Evolutionary conservation across 1,140 invertebrate species (phyloP), one percentile per base, ranked within the genome.

Genomic region (Teleopsis dalmanni): DNA sequence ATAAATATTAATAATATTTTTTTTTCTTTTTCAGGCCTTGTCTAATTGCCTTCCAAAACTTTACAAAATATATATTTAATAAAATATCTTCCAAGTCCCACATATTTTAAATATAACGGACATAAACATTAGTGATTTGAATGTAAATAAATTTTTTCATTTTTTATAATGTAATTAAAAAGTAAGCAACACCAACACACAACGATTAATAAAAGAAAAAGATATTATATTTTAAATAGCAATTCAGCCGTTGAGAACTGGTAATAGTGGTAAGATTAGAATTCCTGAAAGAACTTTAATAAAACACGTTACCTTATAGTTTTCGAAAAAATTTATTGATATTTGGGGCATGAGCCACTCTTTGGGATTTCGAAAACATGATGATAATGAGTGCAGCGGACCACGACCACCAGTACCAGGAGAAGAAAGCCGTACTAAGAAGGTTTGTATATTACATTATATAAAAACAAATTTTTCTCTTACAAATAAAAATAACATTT

Each of bases 301-400:
- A n/a, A n/a, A n/a, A n/a, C n/a, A n/a, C n/a, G n/a, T n/a, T n/a
- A n/a, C n/a, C n/a, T n/a, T n/a, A n/a, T n/a, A n/a, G n/a, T n/a
- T n/a, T n/a, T n/a, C n/a, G n/a, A n/a, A n/a, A n/a, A n/a, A n/a
- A n/a, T n/a, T n/a, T n/a, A n/a, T n/a, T n/a, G n/a, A n/a, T n/a
- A n/a, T n/a, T n/a, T n/a, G n/a, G n/a, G 65, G 65, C 65, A 69
- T 69, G 65, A 69, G 62, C 65, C 61, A 69, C 62, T 51, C 54
- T 48, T 66, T 56, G 55, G 64, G 57, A 60, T 54, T 56, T 50
- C 59, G 64, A 50, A 70, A 70, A 67, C 57, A 67, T 67, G 62
- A 65, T 65, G 68, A 71, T 65, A 66, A 71, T 70, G 68, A 71
- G 62, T 68, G 67, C 60, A 70, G 65, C 65, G 68, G 68, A 52